Base-by-base conservation (phyloP, 2,888 invertebrate species). In the Microctonus aethiopoides region DNA sequence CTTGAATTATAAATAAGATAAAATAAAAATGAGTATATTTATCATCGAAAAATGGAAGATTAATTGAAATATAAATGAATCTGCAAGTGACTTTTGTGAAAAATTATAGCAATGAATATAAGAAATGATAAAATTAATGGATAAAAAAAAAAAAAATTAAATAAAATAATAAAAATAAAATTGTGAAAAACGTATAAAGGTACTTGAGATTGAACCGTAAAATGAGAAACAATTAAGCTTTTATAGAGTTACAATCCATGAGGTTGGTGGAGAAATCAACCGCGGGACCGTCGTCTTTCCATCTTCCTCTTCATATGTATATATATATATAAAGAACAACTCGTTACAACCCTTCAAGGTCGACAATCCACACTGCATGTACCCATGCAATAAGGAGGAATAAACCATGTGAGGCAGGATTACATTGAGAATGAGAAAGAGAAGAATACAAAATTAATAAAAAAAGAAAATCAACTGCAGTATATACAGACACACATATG, bases 211-310 rank as follows among this genome's bases (percentile, higher is more conserved):
- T 79, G 81, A 82, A 81, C 80, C 82, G 81, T 82, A 81, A 83
- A 83, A 82, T 81, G 82, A 83, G 81, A 82, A 84, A 82, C 83
- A 82, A 84, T 84, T 83, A 83, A 83, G 79, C 81, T 83, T 82
- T 83, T 79, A 81, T 82, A 81, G 82, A 82, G 79, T 80, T 79
- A 78, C 79, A 79, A 83, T 81, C 77, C 76, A 67, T 75, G 75
- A 76, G 80, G 68, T 68, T 66, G 68, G 71, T n/a, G 54, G 70
- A 63, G 62, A 36, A 75, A 13, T 11, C 41, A 46, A n/a, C 61
- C 65, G 70, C 70, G 46, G 16, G 13, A n/a, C 54, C 68, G 71
- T 66, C 74, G 66, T 73, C 71, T 71, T 56, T 10, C 67, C 20
- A 46, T 46, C 41, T 46, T 46, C 16, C 46, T 46, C 39, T 46